Base-by-base conservation (phyloP, 1,140 invertebrate species). In the Pteromalus puparum region DNA sequence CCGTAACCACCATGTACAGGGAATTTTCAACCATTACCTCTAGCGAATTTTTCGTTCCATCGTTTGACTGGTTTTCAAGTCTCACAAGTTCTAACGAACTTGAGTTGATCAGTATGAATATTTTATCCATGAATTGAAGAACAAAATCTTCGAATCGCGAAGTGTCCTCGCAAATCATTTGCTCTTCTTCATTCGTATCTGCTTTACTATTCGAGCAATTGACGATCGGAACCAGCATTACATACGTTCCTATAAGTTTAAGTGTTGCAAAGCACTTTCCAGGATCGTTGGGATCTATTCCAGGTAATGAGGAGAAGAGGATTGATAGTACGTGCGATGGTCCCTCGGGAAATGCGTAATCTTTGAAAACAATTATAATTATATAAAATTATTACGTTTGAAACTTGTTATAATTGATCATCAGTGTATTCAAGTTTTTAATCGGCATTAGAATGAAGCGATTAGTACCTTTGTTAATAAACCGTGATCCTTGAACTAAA, bases 201-300 rank as follows among this genome's bases (percentile, higher is more conserved):
- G 95, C 94, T 46, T 94, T 93, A 1, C 96, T 96, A 42, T 94
- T 94, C 2, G 98, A 98, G 84, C 96, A 98, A 89, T 99, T 97
- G 1, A 97, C 95, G 26, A 98, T 92, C 0, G 97, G 96, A 70
- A 98, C 95, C 89, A 97, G 93, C 65, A 94, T 95, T 2, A 95
- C 94, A 88, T 98, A 96, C 15, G 96, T 95, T 21, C 95, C 94
- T 80, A 98, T 96, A 87, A 98, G 95, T 90, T 97, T 95, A 85
- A 98, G 94, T 1, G 97, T 95, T 61, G 96, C 94, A 87, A 97
- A 93, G 85, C 95, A 97, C 89, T 99, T 99, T 83, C 95, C 94
- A 53, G 96, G 94, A 91, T 99, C 98, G 89, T 99, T 99, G 0
- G 97, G 95, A 92, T 99, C 98, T 67, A 99, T 96, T 12, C 97